Conservation (phyloP, 2,797 vertebrate species). For the Coilia nasus region DNA sequence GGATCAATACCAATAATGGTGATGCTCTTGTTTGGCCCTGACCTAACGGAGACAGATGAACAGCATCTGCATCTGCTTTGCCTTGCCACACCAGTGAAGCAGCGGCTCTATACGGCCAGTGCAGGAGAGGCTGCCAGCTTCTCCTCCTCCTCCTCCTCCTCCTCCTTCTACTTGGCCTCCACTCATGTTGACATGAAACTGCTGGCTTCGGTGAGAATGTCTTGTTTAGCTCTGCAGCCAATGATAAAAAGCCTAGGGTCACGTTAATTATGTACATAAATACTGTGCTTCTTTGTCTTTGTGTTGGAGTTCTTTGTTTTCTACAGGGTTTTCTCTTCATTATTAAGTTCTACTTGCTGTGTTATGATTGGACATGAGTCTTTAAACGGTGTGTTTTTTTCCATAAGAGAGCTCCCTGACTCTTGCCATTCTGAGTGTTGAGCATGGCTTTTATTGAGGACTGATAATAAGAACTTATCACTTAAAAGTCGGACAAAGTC, state of each 20-base stretch:
- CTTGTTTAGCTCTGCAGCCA: not conserved
- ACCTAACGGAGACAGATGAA: slow-evolving; percentile 58
- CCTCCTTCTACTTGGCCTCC: not conserved
- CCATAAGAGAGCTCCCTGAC: not conserved
- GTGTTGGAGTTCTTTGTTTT: too few species aligned
- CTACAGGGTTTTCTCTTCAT: too few species aligned
- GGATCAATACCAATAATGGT: slow-evolving; percentile 69
- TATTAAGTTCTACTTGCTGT: too few species aligned
- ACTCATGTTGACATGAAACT: not conserved
- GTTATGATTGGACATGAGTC: not conserved
- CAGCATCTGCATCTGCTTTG: slow-evolving; percentile 26
- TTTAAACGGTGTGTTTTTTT: not conserved
- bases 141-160: not conserved
- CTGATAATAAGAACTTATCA: slow-evolving; percentile 8
- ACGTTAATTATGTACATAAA: not conserved
- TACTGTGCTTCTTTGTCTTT: not conserved
- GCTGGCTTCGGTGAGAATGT: not conserved
- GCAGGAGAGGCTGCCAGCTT: not conserved
- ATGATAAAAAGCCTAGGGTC: not conserved
- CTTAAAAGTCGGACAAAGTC: not conserved
- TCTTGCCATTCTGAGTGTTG: not conserved
- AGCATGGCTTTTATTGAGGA: not conserved
- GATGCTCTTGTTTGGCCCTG: slow-evolving; percentile 57
- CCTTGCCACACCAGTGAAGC: not conserved
- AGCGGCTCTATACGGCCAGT: not conserved